Conservation (phyloP, 2,888 invertebrate genomes). For the Sarcophaga subvicina region DNA sequence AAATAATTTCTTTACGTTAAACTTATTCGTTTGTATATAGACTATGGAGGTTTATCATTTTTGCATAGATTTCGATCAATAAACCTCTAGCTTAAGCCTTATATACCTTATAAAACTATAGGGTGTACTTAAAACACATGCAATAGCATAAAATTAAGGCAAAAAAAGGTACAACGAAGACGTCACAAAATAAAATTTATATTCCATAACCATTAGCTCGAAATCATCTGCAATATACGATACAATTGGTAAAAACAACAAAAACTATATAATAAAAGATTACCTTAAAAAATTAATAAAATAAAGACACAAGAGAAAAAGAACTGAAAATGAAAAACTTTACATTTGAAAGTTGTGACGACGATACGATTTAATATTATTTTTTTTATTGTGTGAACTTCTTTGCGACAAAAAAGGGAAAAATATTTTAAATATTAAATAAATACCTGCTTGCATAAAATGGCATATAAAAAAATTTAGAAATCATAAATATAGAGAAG, state of each 20-base stretch:
- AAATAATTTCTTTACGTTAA: no score
- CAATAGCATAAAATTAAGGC: neutral
- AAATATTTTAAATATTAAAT: neutral
- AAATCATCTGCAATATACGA: slow-evolving; percentile 39
- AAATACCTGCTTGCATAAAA: neutral
- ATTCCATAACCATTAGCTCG: slow-evolving; percentile 32
- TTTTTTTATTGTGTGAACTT: slow-evolving; percentile 5
- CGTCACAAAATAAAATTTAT: slow-evolving; percentile 34
- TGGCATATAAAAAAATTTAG: neutral
- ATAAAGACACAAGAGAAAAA: neutral
- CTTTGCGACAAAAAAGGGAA: neutral
- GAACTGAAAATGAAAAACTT: neutral
- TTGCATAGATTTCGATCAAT: neutral
- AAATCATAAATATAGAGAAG: neutral
- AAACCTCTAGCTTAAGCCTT: no score
- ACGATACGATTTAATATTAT: neutral
- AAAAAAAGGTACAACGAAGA: neutral
- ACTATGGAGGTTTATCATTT: no score
- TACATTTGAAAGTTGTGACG: neutral
- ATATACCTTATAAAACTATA: neutral
- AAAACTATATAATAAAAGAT: neutral
- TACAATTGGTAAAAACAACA: neutral
- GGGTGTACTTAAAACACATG: slow-evolving; percentile 7
- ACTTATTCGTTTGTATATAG: no score
- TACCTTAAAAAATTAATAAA: neutral